Evolutionary conservation across 2,797 vertebrate genomes (phyloP).

Genomic region (Alfaro cultratus): DNA sequence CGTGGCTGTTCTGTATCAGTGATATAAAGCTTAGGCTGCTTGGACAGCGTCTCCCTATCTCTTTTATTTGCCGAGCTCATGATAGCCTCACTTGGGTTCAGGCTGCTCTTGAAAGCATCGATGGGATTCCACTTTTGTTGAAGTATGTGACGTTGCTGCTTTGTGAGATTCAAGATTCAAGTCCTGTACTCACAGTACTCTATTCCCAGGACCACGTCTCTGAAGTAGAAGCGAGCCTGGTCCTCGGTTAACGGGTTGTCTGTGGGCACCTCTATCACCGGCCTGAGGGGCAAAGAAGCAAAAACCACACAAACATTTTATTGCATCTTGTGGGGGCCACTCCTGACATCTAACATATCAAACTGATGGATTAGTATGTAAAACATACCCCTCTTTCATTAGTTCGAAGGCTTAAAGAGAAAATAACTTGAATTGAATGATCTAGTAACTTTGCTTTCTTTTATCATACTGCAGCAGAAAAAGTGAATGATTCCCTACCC

Average conservation of each 20-base stretch:
- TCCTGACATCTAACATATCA: neutral
- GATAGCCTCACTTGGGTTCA: neutral
- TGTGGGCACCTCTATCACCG: constrained; percentile 94
- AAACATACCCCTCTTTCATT: constrained; percentile 92
- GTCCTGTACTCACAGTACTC: constrained; percentile 89
- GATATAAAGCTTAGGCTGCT: neutral
- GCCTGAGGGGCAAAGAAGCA: constrained; percentile 71
- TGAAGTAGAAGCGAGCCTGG: constrained; percentile 89
- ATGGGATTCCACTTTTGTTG: neutral
- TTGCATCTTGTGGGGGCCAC: neutral
- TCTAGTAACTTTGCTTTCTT: neutral
- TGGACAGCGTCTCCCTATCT: neutral
- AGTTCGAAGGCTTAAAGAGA: constrained; percentile 90
- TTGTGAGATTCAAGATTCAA: neutral
- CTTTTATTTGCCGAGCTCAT: neutral
- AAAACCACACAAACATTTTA: neutral
- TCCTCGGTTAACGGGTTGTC: constrained; percentile 88
- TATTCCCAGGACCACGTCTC: constrained; percentile 91
- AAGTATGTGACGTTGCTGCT: neutral
- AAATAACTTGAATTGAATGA: constrained; percentile 58
- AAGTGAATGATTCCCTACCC: constrained; percentile 79
- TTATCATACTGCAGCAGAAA: neutral
- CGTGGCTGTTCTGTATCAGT: neutral
- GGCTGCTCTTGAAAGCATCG: neutral
- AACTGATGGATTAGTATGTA: neutral